Conservation (phyloP, 2,888 invertebrate species). For the Dryomyza anilis region DNA sequence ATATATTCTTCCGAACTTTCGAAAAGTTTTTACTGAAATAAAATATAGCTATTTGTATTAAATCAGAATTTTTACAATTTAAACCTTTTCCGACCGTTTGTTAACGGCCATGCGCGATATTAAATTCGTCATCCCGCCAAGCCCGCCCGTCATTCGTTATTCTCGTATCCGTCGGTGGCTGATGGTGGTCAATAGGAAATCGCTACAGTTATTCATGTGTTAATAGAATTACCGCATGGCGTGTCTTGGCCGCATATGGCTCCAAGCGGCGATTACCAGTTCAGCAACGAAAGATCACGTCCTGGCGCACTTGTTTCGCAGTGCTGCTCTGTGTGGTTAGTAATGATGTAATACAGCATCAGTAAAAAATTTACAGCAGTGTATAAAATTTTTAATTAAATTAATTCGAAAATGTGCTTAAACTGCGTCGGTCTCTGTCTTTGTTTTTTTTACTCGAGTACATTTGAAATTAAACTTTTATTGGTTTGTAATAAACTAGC, state of each 20-base stretch:
- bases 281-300: not conserved
- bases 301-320: not conserved
- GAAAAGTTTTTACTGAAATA: no score
- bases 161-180: not conserved
- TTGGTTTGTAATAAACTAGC: no score
- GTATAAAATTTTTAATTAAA: not conserved
- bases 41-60: no score
- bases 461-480: no score
- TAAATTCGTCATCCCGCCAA: no score
- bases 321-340: not conserved
- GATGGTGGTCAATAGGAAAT: not conserved
- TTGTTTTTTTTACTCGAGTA: not conserved
- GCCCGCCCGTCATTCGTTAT: not conserved
- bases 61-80: no score
- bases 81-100: no score
- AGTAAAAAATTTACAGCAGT: conserved; percentile 1
- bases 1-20: no score
- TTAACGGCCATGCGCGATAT: not conserved
- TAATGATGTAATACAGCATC: conserved; percentile 3
- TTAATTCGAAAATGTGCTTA: not conserved
- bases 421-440: not conserved
- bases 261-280: not conserved
- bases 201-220: conserved; percentile 18
- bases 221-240: conserved; percentile 12
- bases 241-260: not conserved